phyloP scores from a whole-genome alignment of 2,888 invertebrate species.

The Notodonta dromedarius region DNA sequence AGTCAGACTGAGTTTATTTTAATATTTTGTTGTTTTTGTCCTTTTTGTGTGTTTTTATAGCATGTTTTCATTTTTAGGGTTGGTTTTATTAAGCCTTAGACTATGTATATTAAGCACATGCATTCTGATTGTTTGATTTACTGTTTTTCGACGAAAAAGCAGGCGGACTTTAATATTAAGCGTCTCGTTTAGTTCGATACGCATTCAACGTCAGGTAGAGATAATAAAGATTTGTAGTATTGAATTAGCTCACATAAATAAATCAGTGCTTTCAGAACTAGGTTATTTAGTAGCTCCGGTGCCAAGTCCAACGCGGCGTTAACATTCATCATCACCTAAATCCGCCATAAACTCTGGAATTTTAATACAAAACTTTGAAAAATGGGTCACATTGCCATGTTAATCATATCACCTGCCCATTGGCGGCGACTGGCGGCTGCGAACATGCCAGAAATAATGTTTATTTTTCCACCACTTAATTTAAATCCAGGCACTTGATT shows the following conservation, averaged over 20 bases:
- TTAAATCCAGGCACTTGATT: not conserved
- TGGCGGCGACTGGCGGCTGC: not conserved
- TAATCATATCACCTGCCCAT: constrained; percentile 3
- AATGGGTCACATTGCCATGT: not conserved
- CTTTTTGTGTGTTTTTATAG: constrained; percentile 6
- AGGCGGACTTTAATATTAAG: too few species aligned
- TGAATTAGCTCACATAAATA: constrained; percentile 2
- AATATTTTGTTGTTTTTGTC: constrained; percentile 8
- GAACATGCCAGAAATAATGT: not conserved
- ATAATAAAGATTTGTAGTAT: not conserved
- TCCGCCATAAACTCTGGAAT: constrained; percentile 8
- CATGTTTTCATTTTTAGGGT: not conserved
- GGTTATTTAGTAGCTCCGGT: constrained; percentile 14
- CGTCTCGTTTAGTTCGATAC: too few species aligned
- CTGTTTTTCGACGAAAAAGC: too few species aligned
- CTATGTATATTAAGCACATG: too few species aligned
- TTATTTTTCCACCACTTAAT: not conserved
- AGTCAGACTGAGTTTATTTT: constrained; percentile 28
- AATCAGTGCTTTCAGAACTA: constrained; percentile 16
- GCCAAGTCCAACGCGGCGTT: constrained; percentile 25
- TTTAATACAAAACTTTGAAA: constrained; percentile 3
- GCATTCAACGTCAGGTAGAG: not conserved
- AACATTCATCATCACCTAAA: constrained; percentile 15
- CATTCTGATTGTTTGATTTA: too few species aligned
- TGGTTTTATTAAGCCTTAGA: too few species aligned